Percentiles rank a stretch among this genome's conserved stretches.
phyloP scores from a whole-genome alignment of 2,113 vertebrate species.

The Notechis scutatus region DNA sequence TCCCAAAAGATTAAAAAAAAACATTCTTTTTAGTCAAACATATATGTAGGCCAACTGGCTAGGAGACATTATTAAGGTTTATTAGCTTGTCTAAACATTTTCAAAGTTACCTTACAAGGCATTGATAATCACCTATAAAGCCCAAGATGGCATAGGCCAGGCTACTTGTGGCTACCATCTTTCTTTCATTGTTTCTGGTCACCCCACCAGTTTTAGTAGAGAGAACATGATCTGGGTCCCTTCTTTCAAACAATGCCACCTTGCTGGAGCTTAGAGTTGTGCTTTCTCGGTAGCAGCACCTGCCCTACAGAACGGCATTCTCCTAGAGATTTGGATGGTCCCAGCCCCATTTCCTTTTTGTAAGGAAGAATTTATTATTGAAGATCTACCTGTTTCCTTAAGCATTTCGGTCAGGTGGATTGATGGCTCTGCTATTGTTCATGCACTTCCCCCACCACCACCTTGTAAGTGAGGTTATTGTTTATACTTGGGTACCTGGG shows the following conservation, averaged over 20 bases:
- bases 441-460: not conserved
- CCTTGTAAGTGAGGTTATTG: not conserved
- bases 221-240: not conserved
- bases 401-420: not conserved
- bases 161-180: not conserved
- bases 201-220: not conserved
- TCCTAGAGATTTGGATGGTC: not conserved
- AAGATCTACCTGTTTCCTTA: not conserved
- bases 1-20: not conserved
- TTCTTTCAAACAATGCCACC: not conserved
- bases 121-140: not conserved
- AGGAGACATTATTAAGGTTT: not conserved
- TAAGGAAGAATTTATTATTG: not conserved
- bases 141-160: not conserved
- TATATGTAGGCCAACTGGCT: not conserved
- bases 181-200: not conserved
- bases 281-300: not conserved
- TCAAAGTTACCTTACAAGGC: not conserved
- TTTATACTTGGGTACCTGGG: not conserved
- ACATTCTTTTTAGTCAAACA: not conserved
- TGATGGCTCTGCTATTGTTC: not conserved
- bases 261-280: not conserved
- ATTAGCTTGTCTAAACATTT: not conserved
- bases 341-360: not conserved
- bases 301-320: not conserved